phyloP scores from a whole-genome alignment of 2,888 invertebrate species.

The Athalia rosae region DNA sequence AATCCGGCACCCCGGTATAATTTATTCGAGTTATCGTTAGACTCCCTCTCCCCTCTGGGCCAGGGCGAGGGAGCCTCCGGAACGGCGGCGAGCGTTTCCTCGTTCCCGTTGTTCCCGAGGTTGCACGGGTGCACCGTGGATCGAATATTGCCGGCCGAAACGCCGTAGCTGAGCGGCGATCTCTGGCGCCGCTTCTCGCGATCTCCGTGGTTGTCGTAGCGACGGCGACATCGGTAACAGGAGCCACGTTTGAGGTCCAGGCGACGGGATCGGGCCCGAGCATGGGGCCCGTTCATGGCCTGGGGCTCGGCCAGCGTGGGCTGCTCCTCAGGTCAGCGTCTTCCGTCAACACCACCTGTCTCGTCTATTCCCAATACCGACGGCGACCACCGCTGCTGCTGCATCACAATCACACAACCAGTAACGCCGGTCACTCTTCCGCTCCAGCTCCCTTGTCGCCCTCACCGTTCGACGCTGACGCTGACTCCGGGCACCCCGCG shows the following conservation, averaged over 20 bases:
- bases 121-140: too few relatives aligned
- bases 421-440: conserved; percentile 29
- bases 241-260: neutral
- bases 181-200: too few relatives aligned
- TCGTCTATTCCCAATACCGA: conserved; percentile 50
- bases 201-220: neutral
- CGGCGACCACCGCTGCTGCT: conserved; percentile 61
- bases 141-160: too few relatives aligned
- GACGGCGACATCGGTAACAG: neutral
- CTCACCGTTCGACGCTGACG: too few relatives aligned
- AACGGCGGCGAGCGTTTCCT: too few relatives aligned
- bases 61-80: too few relatives aligned
- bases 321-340: conserved; percentile 70
- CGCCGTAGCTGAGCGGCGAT: too few relatives aligned
- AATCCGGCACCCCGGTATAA: too few relatives aligned
- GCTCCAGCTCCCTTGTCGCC: conserved; percentile 30
- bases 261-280: conserved; percentile 35
- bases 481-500: too few relatives aligned
- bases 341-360: conserved; percentile 55
- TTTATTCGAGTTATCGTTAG: too few relatives aligned
- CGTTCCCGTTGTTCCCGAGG: too few relatives aligned
- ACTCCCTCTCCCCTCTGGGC: too few relatives aligned
- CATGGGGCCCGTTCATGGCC: conserved; percentile 61
- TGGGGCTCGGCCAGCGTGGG: conserved; percentile 65
- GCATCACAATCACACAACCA: conserved; percentile 56